Evolutionary conservation across 2,888 invertebrate species (phyloP).

Genomic region (Lasioglossum pauxillum): DNA sequence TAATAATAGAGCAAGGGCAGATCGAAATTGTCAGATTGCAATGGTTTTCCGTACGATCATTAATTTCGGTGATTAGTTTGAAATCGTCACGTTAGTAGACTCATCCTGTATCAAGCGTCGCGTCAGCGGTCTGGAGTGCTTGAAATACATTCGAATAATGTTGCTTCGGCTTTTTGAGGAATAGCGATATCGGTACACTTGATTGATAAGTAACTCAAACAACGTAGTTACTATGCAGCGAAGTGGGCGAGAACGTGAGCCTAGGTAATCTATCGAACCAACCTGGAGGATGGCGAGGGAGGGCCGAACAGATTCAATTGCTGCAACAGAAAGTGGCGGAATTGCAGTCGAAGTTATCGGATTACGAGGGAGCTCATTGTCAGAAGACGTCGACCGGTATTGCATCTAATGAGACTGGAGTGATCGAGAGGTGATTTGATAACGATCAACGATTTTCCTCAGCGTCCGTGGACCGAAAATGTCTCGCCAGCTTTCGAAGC

Average conservation of each 20-base stretch:
- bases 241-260: constrained; percentile 90
- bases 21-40: neutral
- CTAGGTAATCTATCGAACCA: constrained; percentile 87
- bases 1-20: neutral
- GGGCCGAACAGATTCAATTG: constrained; percentile 90
- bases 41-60: neutral
- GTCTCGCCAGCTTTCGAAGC: constrained; percentile 83
- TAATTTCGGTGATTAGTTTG: neutral
- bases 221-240: constrained; percentile 88
- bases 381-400: constrained; percentile 59
- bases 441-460: neutral
- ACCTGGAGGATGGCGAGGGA: constrained; percentile 90
- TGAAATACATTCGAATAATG: neutral
- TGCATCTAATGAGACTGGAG: neutral
- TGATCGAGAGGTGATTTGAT: neutral
- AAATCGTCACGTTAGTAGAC: neutral
- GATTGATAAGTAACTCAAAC: constrained; percentile 12
- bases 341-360: constrained; percentile 87
- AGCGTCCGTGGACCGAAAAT: constrained; percentile 64
- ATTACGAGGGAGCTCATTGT: constrained; percentile 62
- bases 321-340: constrained; percentile 89
- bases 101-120: neutral
- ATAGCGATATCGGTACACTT: neutral
- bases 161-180: neutral
- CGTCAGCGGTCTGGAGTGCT: neutral